Conservation (phyloP, 2,888 invertebrate species). For the Strigamia transsilvanica region DNA sequence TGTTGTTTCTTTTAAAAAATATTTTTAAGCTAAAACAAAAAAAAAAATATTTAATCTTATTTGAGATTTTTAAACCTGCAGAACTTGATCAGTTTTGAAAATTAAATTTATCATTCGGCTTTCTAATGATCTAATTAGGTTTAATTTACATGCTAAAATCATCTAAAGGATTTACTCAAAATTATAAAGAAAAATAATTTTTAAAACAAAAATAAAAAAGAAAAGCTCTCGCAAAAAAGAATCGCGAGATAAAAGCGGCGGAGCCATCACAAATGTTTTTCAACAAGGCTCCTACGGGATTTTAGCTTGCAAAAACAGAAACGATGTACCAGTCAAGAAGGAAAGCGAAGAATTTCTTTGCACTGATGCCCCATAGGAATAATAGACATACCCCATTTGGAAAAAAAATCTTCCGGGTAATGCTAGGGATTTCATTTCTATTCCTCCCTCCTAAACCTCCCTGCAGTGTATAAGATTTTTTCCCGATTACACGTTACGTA, state of each 20-base stretch:
- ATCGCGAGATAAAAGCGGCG: slow-evolving; percentile 10
- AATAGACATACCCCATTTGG: slow-evolving; percentile 32
- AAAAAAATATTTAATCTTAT: not conserved
- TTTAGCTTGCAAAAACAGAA: slow-evolving; percentile 44
- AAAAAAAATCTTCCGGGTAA: slow-evolving; percentile 36
- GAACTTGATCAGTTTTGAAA: not conserved
- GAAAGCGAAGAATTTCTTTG: slow-evolving; percentile 37
- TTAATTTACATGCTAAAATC: slow-evolving; percentile 1
- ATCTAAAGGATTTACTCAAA: not conserved
- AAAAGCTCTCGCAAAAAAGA: slow-evolving; percentile 6
- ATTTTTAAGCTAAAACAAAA: not conserved
- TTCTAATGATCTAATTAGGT: not conserved
- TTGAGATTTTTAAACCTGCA: no score
- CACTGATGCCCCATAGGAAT: slow-evolving; percentile 42
- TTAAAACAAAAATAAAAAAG: not conserved
- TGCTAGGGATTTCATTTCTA: slow-evolving; percentile 25
- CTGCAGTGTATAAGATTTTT: not conserved
- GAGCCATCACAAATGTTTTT: slow-evolving; percentile 40
- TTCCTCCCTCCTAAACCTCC: not conserved
- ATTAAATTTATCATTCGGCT: not conserved
- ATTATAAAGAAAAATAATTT: no score
- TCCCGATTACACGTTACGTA: not conserved
- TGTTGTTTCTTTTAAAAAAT: not conserved
- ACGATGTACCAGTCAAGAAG: slow-evolving; percentile 39
- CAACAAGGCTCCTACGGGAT: slow-evolving; percentile 47